Evolutionary conservation across 2,113 vertebrate species (phyloP), one percentile per base, ranked within the genome.

Genomic region (Leptobrachium leishanense): DNA sequence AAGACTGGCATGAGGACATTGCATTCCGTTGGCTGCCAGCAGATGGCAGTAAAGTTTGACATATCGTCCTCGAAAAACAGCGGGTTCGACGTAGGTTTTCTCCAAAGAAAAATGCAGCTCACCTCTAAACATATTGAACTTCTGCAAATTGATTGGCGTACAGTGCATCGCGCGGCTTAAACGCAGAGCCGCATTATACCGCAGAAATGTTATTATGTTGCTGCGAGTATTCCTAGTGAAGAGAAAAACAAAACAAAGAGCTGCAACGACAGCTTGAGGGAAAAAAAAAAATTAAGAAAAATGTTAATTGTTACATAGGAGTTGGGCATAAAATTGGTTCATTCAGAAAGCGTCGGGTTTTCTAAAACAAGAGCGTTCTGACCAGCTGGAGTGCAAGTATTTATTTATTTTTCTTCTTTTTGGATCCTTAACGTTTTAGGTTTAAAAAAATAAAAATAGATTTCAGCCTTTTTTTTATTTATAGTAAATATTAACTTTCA

Each of bases 1-100:
- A 42, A 57, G n/a, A 31, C 20, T 31, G 20, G 41, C 44, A 46
- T 74, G 46, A 31, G 5, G n/a, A 59, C 12, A 74, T 40, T 46
- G 39, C 42, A 10, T 15, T 59, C 0, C 3, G 2, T 6, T 13
- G 44, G n/a, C 12, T 42, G 72, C 20, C 78, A 81, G 71, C 53
- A 81, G 78, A 81, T 81, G 78, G 78, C 31, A 63, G 6, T 74
- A 63, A 68, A 44, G 78, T 68, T 68, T 74, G 71, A 46, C 2
- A 41, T 3, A 3, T 40, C 6, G 10, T 12, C 2, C 41, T 43
- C 2, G 9, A 31, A 5, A 66, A 66, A 15, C 40, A 10, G 9
- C 5, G 6, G 9, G 53, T 6, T 71, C 6, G 6, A n/a, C 7
- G 68, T 11, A 12, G 55, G 3, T 54, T 59, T 12, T 57, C 13